phyloP scores from a whole-genome alignment of 2,888 invertebrate genomes.

The Euphydryas editha region DNA sequence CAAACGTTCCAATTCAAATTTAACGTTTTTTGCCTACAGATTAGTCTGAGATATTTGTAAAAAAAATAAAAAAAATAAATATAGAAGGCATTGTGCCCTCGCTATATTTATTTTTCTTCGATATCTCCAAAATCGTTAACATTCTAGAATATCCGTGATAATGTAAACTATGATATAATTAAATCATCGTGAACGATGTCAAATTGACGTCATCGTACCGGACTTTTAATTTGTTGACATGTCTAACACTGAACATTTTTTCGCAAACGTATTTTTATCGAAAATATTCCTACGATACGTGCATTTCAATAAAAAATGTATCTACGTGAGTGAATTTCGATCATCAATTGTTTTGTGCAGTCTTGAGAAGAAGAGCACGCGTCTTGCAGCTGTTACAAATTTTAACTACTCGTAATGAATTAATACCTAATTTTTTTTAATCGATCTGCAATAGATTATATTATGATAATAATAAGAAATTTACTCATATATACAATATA shows the following conservation, averaged over 20 bases:
- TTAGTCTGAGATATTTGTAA: neutral
- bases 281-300: conserved; percentile 21
- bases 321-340: conserved; percentile 41
- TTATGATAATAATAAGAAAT: neutral
- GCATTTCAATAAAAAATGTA: conserved; percentile 20
- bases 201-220: conserved; percentile 27
- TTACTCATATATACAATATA: neutral
- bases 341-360: conserved; percentile 35
- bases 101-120: neutral
- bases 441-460: conserved; percentile 5
- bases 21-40: conserved; percentile 49
- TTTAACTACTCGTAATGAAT: neutral
- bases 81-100: no score
- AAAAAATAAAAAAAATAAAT: no score
- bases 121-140: neutral
- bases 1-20: conserved; percentile 60
- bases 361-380: conserved; percentile 28
- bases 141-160: conserved; percentile 11
- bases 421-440: neutral
- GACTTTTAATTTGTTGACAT: conserved; percentile 24
- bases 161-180: conserved; percentile 16
- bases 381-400: conserved; percentile 9
- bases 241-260: conserved; percentile 13
- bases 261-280: conserved; percentile 15
- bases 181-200: conserved; percentile 15